Percentiles rank a stretch among this genome's conserved stretches.
Evolutionary conservation across 2,797 vertebrate genomes (phyloP).

Genomic region (Graptemys geographica): DNA sequence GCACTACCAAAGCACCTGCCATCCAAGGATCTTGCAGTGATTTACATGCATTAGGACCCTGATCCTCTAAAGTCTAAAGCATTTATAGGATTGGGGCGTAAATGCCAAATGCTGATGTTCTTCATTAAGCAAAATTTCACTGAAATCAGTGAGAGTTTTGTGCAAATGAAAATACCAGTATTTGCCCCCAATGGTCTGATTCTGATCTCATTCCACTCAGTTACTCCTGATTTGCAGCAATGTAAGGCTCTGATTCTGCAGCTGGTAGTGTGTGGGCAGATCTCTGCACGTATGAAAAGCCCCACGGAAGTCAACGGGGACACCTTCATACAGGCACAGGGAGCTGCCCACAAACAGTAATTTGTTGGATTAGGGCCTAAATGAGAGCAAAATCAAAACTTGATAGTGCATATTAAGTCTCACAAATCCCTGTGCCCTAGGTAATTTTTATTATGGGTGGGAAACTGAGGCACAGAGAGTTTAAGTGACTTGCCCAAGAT

Average conservation of each 20-base stretch:
- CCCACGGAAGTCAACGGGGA: not conserved
- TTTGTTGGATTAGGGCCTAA: not conserved
- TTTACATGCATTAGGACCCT: not conserved
- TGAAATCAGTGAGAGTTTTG: not conserved
- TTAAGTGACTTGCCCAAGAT: not conserved
- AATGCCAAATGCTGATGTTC: not conserved
- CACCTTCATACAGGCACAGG: not conserved
- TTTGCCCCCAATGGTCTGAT: not conserved
- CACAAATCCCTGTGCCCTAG: accelerated
- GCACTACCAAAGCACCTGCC: not conserved
- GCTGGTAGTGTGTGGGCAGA: not conserved
- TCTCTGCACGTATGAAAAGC: not conserved
- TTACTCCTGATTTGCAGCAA: not conserved
- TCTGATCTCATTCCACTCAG: not conserved
- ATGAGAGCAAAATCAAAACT: not conserved
- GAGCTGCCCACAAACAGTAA: not conserved
- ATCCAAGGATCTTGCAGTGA: not conserved
- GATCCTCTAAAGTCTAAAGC: not conserved
- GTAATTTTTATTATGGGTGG: not conserved
- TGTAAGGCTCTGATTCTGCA: not conserved
- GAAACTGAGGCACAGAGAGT: not conserved
- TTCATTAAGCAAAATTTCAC: not conserved
- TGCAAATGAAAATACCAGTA: not conserved
- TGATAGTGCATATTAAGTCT: not conserved
- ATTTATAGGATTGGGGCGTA: not conserved